Percentiles rank a stretch among this genome's conserved stretches.
These are phyloP conservation scores for Agrypnia vestita DNA, from an alignment of 1,140 invertebrate genomes.

Conservation along the genomic window DNA sequence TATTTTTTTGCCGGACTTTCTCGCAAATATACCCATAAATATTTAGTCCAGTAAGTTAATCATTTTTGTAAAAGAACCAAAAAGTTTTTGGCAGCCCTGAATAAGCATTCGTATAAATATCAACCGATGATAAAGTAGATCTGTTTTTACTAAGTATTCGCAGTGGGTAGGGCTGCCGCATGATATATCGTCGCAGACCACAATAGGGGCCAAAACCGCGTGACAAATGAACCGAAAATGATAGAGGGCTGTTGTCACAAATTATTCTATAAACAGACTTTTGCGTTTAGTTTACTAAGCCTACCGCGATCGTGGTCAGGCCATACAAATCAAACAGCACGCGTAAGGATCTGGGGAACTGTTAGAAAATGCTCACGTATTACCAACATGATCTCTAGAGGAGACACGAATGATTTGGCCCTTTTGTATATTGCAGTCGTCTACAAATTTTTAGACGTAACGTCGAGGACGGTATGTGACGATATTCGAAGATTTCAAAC, in stretches of 20 bases:
- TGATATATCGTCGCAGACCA: slow-evolving; percentile 58
- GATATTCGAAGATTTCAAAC: neutral
- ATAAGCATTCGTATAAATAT: slow-evolving; percentile 54
- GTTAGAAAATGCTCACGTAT: neutral
- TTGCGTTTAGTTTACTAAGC: slow-evolving; percentile 37
- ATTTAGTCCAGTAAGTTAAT: no score
- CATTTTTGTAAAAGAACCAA: neutral
- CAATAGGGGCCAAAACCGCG: slow-evolving; percentile 52
- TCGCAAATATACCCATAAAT: no score
- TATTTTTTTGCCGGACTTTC: no score
- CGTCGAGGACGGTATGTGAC: neutral
- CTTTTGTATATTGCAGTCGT: neutral
- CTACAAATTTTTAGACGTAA: neutral
- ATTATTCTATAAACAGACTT: slow-evolving; percentile 57
- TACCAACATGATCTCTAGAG: neutral
- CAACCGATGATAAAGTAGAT: slow-evolving; percentile 59
- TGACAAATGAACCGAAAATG: slow-evolving; percentile 62
- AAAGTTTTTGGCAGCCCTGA: slow-evolving; percentile 29
- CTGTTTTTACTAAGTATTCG: slow-evolving; percentile 59
- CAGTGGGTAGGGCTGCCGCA: slow-evolving; percentile 39
- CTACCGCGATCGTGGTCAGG: neutral
- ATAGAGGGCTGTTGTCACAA: slow-evolving; percentile 58
- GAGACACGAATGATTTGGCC: slow-evolving; percentile 5
- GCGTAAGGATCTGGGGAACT: neutral
- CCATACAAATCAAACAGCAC: neutral